These are phyloP conservation scores for Antheraea mylitta DNA, from an alignment of 1,140 invertebrate species.

Conservation along the genomic window DNA sequence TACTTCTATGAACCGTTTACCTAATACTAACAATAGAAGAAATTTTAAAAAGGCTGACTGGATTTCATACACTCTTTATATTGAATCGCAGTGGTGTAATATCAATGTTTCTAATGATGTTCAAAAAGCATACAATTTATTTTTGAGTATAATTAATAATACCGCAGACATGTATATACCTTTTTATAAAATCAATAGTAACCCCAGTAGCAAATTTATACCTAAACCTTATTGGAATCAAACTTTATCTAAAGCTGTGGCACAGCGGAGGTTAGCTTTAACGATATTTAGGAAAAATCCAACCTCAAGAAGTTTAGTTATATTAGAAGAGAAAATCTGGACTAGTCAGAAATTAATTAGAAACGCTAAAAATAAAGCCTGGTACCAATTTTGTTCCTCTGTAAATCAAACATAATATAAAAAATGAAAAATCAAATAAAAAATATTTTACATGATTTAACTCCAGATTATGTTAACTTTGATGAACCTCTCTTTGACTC, in stretches of 20 bases:
- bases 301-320: conserved; percentile 34
- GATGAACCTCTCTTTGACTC: conserved; percentile 15
- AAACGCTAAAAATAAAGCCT: conserved; percentile 18
- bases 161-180: conserved; percentile 9
- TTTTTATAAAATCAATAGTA: neutral
- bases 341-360: conserved; percentile 23
- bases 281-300: conserved; percentile 33
- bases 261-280: conserved; percentile 35
- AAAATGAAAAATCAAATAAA: no score
- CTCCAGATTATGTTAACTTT: conserved; percentile 29
- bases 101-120: neutral
- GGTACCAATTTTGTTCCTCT: conserved; percentile 27
- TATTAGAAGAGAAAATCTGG: conserved; percentile 23
- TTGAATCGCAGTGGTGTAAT: neutral
- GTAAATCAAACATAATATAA: conserved; percentile 18
- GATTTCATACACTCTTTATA: neutral
- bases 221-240: conserved; percentile 31
- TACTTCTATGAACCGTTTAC: neutral
- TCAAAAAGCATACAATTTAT: conserved; percentile 1
- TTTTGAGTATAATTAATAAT: neutral
- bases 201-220: conserved; percentile 23
- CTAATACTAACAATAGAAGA: conserved; percentile 16
- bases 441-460: conserved; percentile 20
- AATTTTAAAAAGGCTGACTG: conserved; percentile 34
- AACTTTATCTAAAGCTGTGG: conserved; percentile 29